Conservation (phyloP, 2,113 vertebrate species). For the Xiphias gladius region DNA sequence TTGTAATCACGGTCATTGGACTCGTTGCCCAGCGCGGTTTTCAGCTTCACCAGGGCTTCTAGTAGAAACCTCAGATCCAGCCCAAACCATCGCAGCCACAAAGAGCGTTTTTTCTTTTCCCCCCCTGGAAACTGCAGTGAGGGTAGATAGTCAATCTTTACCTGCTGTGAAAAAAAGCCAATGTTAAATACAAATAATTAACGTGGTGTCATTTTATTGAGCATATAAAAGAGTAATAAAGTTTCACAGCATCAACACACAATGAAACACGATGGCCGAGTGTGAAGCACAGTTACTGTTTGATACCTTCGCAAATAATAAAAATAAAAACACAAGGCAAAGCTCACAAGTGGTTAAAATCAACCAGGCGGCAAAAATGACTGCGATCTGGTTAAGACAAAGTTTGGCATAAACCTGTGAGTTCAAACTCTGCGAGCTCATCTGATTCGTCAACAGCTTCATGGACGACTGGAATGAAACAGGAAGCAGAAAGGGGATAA, state of each 20-base stretch:
- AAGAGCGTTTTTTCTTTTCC: no score
- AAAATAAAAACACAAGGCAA: background rate
- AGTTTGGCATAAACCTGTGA: background rate
- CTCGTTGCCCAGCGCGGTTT: no score
- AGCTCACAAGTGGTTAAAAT: conserved; percentile 4
- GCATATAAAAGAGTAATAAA: background rate
- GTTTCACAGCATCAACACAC: background rate
- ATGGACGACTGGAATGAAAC: background rate
- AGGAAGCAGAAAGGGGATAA: background rate
- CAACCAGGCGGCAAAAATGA: background rate
- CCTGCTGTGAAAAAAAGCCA: no score
- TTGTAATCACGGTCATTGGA: no score
- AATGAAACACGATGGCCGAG: no score
- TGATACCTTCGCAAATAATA: background rate
- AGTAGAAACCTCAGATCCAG: no score
- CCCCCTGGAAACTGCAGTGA: no score
- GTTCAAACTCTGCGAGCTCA: background rate
- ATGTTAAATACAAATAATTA: background rate
- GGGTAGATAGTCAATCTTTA: no score
- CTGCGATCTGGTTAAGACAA: background rate
- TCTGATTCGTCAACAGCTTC: background rate
- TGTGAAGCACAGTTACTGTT: background rate
- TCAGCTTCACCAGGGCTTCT: no score
- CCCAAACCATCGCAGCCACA: no score
- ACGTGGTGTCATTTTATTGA: conserved; percentile 32